Evolutionary conservation across 2,113 vertebrate species (phyloP).

Genomic region (Prietella phreatophila): DNA sequence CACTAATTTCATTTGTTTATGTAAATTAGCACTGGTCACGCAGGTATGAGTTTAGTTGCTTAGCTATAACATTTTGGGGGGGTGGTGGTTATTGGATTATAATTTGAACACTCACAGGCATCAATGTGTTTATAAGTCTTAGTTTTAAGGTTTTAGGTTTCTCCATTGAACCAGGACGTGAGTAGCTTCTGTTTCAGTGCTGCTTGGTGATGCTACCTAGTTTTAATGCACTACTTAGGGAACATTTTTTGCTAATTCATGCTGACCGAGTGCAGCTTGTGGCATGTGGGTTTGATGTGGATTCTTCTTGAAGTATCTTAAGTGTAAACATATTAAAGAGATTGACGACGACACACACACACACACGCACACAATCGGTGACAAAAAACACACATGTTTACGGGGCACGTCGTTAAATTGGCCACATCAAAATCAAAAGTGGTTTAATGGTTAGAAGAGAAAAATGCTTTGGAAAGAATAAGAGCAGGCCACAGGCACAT

Average conservation of each 20-base stretch:
- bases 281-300: slow-evolving; percentile 47
- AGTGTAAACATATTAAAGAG: slow-evolving; percentile 60
- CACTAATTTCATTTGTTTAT: not conserved
- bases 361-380: not conserved
- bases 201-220: not conserved
- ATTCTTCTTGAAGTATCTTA: slow-evolving; percentile 54
- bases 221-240: slow-evolving; percentile 15
- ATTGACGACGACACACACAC: slow-evolving; percentile 45
- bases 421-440: slow-evolving; percentile 62
- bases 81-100: not conserved
- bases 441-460: slow-evolving; percentile 54
- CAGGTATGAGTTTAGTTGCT: not conserved
- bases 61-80: not conserved
- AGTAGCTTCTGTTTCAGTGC: not conserved
- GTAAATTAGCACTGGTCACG: not conserved
- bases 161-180: not conserved
- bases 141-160: not conserved
- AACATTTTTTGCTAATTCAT: slow-evolving; percentile 34
- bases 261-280: slow-evolving; percentile 49
- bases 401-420: slow-evolving; percentile 56
- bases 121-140: not conserved
- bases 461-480: slow-evolving; percentile 52
- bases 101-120: not conserved
- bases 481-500: slow-evolving; percentile 44
- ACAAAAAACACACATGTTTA: slow-evolving; percentile 58